phyloP scores from a whole-genome alignment of 2,797 vertebrate genomes.

The Craterocephalus amniculus region DNA sequence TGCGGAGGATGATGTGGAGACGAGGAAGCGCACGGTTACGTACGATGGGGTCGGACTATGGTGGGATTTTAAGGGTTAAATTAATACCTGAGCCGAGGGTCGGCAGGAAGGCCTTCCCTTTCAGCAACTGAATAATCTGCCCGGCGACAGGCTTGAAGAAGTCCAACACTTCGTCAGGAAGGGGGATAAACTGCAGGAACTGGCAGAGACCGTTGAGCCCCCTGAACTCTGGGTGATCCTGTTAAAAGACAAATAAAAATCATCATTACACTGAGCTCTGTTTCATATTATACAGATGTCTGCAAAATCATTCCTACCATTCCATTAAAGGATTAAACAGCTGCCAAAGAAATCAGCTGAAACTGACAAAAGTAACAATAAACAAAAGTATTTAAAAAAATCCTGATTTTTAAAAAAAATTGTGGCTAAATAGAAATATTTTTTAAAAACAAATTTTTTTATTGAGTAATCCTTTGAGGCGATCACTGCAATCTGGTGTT shows the following conservation, averaged over 20 bases:
- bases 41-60: neutral
- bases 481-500: no score
- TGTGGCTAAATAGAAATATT: no score
- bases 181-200: slow-evolving; percentile 82
- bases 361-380: no score
- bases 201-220: slow-evolving; percentile 80
- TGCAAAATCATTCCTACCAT: no score
- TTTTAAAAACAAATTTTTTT: no score
- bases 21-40: neutral
- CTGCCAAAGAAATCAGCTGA: no score
- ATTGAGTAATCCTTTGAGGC: no score
- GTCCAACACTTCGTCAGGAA: slow-evolving; percentile 85
- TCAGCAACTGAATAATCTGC: slow-evolving; percentile 85
- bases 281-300: neutral
- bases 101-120: slow-evolving; percentile 83
- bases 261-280: neutral
- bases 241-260: slow-evolving; percentile 10
- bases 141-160: slow-evolving; percentile 86
- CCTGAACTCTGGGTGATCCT: slow-evolving; percentile 83
- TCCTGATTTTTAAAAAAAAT: no score
- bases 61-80: neutral
- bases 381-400: no score
- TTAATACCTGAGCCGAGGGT: slow-evolving; percentile 69
- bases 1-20: slow-evolving; percentile 34
- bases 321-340: no score